Percentiles rank a stretch among this genome's conserved stretches.
Conservation (phyloP, 1,140 invertebrate genomes). For the Calliphora vicina region DNA sequence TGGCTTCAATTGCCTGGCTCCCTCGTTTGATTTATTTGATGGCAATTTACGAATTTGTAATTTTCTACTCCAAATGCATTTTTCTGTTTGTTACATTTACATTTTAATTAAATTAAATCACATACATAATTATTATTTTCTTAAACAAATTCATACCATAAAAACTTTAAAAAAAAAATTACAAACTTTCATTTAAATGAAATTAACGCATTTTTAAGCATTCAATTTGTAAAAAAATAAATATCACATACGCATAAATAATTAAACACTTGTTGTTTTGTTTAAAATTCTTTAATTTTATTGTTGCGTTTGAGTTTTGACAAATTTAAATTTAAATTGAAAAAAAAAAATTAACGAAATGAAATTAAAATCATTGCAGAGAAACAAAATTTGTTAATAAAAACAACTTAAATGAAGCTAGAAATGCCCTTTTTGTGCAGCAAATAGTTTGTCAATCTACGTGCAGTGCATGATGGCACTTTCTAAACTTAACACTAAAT, state of each 20-base stretch:
- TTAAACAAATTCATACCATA: not conserved
- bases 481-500: not conserved
- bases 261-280: not conserved
- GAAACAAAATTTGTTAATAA: not conserved
- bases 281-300: not conserved
- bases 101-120: not conserved
- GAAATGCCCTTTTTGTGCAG: not conserved
- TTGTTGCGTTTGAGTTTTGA: not conserved
- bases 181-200: not conserved
- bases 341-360: not conserved
- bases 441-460: not conserved
- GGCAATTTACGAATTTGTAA: not conserved
- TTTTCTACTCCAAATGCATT: not conserved
- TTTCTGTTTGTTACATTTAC: not conserved
- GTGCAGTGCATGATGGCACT: not conserved
- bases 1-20: not conserved
- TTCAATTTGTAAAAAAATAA: not conserved
- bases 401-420: not conserved
- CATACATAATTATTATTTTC: not conserved
- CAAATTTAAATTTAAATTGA: not conserved
- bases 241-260: not conserved
- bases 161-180: too few species aligned
- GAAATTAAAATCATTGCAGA: not conserved
- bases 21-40: not conserved
- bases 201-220: conserved; percentile 1